Evolutionary conservation across 2,797 vertebrate genomes (phyloP), one percentile per base, ranked within the genome.

Genomic region (Serranus cabrilla): DNA sequence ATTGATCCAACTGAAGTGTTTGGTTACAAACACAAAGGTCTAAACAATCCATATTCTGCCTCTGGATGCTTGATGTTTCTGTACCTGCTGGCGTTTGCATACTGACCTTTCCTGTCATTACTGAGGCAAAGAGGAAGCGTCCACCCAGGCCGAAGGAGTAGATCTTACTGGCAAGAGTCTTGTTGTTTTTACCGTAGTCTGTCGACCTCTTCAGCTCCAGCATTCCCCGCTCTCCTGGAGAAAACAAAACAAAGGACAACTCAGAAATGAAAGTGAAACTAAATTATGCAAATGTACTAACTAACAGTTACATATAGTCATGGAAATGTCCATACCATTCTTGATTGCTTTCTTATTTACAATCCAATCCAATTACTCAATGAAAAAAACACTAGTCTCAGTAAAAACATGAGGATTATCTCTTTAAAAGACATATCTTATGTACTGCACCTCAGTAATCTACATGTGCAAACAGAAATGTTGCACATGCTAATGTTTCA

Each of bases 131-230:
- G 42, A 99, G 94, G 78, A 99, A 99, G 49, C 96, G 94, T 39
- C 97, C 97, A 0, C 97, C 97, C 55, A 97, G 89, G 8, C 97
- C 97, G 40, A 98, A 99, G 3, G 98, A 99, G 78, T 95, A 98
- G 82, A 99, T 95, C 88, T 95, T 97, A 64, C 75, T 93, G 27
- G 95, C 96, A 2, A 99, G 91, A 13, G 94, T 95, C 87, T 97
- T 96, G 87, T 95, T 92, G 34, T 89, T 92, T 88, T 91, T 94
- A 12, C 97, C 97, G 11, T 96, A 95, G 87, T 99, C 96, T 1
- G 89, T 87, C 0, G 96, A 96, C 85, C 94, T 97, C 91, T 78
- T 95, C 61, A 99, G 93, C 56, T 96, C 95, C 70, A 99, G 91
- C 65, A 94, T 92, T 37, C 97, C 97, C n/a, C 95, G 91, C 49